phyloP scores from a whole-genome alignment of 2,113 vertebrate genomes.

The Mormyrus lacerda region DNA sequence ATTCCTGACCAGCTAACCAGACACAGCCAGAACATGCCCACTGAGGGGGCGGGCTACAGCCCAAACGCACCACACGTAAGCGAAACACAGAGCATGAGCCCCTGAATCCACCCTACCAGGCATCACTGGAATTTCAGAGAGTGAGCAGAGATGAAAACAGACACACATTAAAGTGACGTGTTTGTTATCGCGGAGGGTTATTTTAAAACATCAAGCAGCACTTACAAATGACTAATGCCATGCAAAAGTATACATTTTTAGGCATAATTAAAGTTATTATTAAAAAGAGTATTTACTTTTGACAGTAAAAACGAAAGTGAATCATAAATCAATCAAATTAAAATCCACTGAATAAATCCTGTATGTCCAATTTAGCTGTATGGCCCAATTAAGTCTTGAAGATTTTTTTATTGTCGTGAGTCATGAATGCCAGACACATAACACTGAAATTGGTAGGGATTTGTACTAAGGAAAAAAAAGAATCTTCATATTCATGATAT shows the following conservation, averaged over 20 bases:
- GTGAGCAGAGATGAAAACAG: neutral
- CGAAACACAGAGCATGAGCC: neutral
- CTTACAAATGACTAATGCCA: neutral
- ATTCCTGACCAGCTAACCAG: slow-evolving; percentile 38
- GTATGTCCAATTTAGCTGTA: too few relatives aligned
- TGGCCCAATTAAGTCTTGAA: neutral
- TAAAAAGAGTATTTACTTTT: neutral
- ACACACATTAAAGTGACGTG: neutral
- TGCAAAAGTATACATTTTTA: neutral
- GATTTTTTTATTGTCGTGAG: neutral
- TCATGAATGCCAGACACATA: neutral
- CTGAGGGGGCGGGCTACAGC: neutral
- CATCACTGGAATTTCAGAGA: neutral
- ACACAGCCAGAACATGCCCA: slow-evolving; percentile 12
- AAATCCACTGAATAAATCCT: neutral
- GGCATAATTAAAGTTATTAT: neutral
- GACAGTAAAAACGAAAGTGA: neutral
- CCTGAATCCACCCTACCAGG: neutral
- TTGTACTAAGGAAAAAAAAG: neutral
- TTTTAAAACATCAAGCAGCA: neutral
- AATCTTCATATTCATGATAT: too few relatives aligned
- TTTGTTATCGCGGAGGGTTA: neutral
- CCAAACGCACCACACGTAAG: neutral
- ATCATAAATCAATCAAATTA: neutral
- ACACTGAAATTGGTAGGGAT: neutral